phyloP scores from a whole-genome alignment of 1,140 invertebrate species.

The Euura saliciscinereae region DNA sequence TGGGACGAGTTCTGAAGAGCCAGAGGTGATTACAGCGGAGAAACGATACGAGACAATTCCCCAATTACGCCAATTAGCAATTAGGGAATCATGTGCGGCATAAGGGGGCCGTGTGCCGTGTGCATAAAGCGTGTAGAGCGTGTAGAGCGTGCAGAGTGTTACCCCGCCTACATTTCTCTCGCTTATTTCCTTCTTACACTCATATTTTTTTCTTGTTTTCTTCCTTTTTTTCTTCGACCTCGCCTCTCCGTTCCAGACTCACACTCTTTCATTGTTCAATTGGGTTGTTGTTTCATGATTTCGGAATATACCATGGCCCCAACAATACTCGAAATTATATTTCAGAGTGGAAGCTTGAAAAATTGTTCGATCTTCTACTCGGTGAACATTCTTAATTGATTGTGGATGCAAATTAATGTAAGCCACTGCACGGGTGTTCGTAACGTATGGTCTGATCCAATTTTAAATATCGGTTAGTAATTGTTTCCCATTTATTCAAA shows the following conservation, averaged over 20 bases:
- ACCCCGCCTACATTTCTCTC: conserved; percentile 1
- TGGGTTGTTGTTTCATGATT: not conserved
- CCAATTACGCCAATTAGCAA: conserved; percentile 5
- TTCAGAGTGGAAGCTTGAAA: too few species aligned
- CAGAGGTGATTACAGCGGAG: not conserved
- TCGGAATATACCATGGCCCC: too few species aligned
- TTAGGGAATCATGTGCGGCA: conserved; percentile 1
- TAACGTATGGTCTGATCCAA: too few species aligned
- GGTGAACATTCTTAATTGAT: too few species aligned
- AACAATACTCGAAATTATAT: too few species aligned
- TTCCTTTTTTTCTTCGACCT: not conserved
- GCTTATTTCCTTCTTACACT: not conserved
- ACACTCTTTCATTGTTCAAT: not conserved
- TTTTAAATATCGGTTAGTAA: too few species aligned
- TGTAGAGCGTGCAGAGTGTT: not conserved
- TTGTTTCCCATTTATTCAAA: too few species aligned
- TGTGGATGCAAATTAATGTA: too few species aligned
- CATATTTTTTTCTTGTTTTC: not conserved
- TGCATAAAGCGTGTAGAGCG: conserved; percentile 1
- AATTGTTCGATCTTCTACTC: too few species aligned
- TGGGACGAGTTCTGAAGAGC: not conserved
- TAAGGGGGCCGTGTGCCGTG: not conserved
- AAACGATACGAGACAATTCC: not conserved
- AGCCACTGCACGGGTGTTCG: too few species aligned
- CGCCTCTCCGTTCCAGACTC: not conserved